Conservation (phyloP, 2,797 vertebrate genomes). For the Garrulus glandarius region DNA sequence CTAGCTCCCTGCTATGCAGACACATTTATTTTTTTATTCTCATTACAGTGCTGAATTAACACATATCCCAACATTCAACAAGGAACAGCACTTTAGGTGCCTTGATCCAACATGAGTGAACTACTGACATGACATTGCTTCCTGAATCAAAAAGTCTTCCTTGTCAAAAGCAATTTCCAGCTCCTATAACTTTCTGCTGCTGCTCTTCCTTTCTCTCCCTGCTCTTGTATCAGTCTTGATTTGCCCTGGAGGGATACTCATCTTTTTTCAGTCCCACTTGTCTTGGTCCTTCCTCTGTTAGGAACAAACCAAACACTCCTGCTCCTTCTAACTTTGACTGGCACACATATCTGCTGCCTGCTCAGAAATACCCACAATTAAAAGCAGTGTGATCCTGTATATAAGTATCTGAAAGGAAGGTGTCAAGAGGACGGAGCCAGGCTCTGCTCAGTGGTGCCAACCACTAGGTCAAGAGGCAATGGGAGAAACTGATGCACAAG, state of each 20-base stretch:
- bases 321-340: not conserved
- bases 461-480: not conserved
- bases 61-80: not conserved
- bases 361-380: not conserved
- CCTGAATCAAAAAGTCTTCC: not conserved
- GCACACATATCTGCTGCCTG: accelerated
- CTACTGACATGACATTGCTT: not conserved
- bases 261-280: not conserved
- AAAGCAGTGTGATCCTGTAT: not conserved
- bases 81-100: not conserved
- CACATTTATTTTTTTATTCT: not conserved
- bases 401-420: not conserved
- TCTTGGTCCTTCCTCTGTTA: not conserved
- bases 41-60: not conserved
- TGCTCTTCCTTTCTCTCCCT: not conserved
- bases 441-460: not conserved
- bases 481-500: not conserved
- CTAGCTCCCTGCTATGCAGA: not conserved
- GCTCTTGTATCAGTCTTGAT: not conserved
- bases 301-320: not conserved
- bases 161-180: not conserved
- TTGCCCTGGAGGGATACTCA: not conserved
- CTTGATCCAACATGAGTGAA: not conserved
- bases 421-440: not conserved
- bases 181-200: not conserved